Evolutionary conservation across 2,113 vertebrate genomes (phyloP), one percentile per base, ranked within the genome.

Genomic region (western clawed frog (Xenopus tropicalis)): DNA sequence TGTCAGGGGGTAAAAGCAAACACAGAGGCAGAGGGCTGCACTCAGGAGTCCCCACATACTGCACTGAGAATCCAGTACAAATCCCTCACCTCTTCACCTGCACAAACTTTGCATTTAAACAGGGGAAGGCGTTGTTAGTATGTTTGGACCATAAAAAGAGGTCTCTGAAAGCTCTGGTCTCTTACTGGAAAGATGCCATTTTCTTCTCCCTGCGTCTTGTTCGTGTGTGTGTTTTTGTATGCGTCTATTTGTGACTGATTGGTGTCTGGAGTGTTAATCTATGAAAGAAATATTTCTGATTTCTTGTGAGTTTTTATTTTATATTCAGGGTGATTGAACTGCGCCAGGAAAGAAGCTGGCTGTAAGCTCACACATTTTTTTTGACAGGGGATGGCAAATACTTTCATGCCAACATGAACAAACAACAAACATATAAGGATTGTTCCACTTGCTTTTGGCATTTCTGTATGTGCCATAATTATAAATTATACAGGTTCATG

Each of bases 21-120:
- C 80, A 80, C 78, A 80, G 78, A 64, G 78, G 80, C 63, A 79
- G 66, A 43, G 72, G 77, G 80, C 43, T 79, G 76, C 61, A 57
- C 65, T 77, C 74, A 77, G 77, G 78, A 79, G 79, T 80, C 78
- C 56, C 74, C 59, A 79, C 58, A 69, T 56, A 81, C 79, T 77
- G 70, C 59, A 72, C 70, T 62, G 77, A 73, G 62, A 44, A 20
- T 69, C 61, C 66, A 0, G 68, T 73, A 70, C 79, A 24, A 68
- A 78, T 70, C 80, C 83, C 79, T 25, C 71, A 78, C 82, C 78
- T 19, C 66, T 70, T 56, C 24, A 51, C 80, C 85, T 82, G 68
- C 78, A 62, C 19, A 66, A 78, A 77, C 79, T 61, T 77, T 70
- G 20, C 19, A 6, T 75, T 66, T 74, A 79, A 37, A 56, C 79